These are phyloP conservation scores for Ramphastos sulfuratus DNA, from an alignment of 2,113 vertebrate species.

Conservation along the genomic window DNA sequence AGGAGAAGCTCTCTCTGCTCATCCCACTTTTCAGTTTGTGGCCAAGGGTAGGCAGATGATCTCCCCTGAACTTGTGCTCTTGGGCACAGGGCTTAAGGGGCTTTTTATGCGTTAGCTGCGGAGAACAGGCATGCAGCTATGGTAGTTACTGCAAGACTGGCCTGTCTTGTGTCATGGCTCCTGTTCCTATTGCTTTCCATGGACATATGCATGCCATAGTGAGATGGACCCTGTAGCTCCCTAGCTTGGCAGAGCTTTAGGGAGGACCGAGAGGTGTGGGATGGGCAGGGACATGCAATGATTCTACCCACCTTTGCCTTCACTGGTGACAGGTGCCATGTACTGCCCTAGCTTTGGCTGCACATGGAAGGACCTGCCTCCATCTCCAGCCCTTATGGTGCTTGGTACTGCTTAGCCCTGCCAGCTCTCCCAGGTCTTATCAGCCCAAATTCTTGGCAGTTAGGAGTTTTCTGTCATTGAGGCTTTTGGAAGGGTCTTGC, in stretches of 20 bases:
- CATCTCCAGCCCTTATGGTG: background rate
- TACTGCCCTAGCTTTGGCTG: background rate
- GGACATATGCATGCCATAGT: fast-evolving
- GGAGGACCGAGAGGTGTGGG: background rate
- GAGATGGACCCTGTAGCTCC: background rate
- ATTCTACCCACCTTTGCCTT: background rate
- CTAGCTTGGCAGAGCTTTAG: background rate
- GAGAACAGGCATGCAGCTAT: background rate
- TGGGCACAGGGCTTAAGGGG: background rate
- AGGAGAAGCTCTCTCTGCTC: background rate
- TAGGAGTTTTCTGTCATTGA: background rate
- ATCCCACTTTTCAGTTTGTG: background rate
- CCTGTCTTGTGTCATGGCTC: fast-evolving
- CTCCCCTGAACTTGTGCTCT: background rate
- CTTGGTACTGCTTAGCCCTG: background rate
- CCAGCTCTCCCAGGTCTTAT: background rate
- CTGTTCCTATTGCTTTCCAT: background rate
- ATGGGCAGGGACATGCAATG: fast-evolving
- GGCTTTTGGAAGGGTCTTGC: background rate
- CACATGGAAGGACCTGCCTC: background rate
- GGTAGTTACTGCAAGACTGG: background rate
- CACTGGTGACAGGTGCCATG: background rate
- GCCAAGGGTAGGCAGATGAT: background rate
- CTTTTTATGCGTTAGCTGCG: background rate
- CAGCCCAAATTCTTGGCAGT: constrained; percentile 7